A percentile compares a stretch with the other conserved stretches of the same genome.
phyloP scores from a whole-genome alignment of 2,113 vertebrate genomes.

The Barbus barbus region DNA sequence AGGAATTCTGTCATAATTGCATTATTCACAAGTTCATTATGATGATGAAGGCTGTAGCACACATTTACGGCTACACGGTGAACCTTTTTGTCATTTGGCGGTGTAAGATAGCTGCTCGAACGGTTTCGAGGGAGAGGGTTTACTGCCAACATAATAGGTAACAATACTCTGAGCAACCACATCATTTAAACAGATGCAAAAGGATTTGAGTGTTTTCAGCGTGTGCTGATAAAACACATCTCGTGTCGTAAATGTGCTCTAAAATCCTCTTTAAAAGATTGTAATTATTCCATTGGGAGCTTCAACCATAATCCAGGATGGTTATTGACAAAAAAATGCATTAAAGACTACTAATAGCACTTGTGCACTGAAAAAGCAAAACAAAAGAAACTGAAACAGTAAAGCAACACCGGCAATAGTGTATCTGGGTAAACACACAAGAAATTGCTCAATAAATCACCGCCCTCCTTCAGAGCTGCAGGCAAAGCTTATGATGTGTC shows the following conservation, averaged over 20 bases:
- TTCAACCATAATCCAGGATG: background rate
- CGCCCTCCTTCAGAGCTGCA: slow-evolving; percentile 14
- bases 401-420: background rate
- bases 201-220: background rate
- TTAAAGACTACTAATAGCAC: slow-evolving; percentile 24
- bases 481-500: slow-evolving; percentile 36
- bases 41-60: background rate
- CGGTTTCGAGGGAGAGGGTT: background rate
- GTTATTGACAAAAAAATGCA: slow-evolving; percentile 1
- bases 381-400: background rate
- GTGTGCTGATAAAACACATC: background rate
- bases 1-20: slow-evolving; percentile 24
- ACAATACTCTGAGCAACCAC: background rate
- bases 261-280: slow-evolving; percentile 3
- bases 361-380: background rate
- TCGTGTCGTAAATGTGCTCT: background rate
- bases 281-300: background rate
- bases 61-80: background rate
- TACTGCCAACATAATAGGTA: background rate
- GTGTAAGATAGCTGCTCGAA: background rate
- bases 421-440: slow-evolving; percentile 30
- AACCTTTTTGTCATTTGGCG: background rate
- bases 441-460: slow-evolving; percentile 43
- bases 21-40: slow-evolving; percentile 18
- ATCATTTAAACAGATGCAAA: slow-evolving; percentile 1